Evolutionary conservation across 2,797 vertebrate species (phyloP), one percentile per base, ranked within the genome.

Genomic region (Cossypha niveicapilla): DNA sequence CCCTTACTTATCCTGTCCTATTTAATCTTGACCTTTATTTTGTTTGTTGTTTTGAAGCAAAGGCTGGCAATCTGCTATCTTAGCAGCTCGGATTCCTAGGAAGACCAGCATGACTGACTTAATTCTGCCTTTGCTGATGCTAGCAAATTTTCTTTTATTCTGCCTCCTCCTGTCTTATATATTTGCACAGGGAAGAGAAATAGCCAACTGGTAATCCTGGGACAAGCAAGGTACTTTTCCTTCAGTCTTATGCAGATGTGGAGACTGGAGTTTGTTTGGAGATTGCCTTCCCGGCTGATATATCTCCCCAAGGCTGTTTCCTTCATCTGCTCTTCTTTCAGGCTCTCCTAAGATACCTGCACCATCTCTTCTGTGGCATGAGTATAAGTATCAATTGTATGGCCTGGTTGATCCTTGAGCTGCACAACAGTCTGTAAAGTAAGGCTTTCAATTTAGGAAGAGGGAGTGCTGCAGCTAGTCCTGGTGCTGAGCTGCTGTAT

Each of bases 11-110:
- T 70, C 32, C n/a, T 34, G 50, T 48, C 25, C 34, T 78, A 47
- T 90, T 90, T 61, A 53, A 68, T 87, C 72, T 65, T 88, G 90
- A 93, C 81, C 83, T 96, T 94, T 51, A 13, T 34, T 89, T 83
- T 95, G 45, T 84, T 95, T 94, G 47, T 72, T 86, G 47, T 92
- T 91, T 78, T 79, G 47, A 63, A 72, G 78, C 63, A 80, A 47
- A 86, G 70, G 39, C 72, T 92, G 76, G 32, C 34, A 58, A 44
- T 62, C 53, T 92, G 91, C 94, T 96, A 89, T 86, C 19, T 79
- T 85, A 74, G 67, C 67, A 86, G 50, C 75, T 74, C 0, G 0
- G 27, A 28, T 80, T 70, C 58, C 67, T 80, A n/a, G 45, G 73
- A 89, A 60, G 88, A 61, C 44, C 66, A 89, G 63, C 78, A 19